Conservation (phyloP, 2,888 invertebrate genomes). For the Myopa tessellatipennis region DNA sequence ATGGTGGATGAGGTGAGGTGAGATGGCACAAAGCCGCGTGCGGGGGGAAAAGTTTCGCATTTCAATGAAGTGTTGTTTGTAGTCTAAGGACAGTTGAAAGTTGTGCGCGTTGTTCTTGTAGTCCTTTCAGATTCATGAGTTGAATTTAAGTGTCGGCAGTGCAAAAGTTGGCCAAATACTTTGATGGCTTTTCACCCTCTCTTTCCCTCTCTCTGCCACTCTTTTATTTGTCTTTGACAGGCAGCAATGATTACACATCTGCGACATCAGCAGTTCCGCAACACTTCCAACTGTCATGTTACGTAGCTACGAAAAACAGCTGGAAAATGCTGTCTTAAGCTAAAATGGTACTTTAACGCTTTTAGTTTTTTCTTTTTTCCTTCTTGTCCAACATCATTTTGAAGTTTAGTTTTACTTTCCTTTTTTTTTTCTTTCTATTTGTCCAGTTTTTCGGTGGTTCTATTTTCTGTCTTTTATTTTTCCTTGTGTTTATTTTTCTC, state of each 20-base stretch:
- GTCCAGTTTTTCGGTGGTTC: background rate
- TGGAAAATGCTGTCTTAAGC: background rate
- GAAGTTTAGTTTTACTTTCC: background rate
- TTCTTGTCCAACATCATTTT: background rate
- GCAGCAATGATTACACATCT: background rate
- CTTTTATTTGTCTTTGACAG: background rate
- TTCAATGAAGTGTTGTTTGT: conserved; percentile 35
- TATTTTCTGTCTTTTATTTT: background rate
- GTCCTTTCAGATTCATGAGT: background rate
- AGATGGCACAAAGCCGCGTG: conserved; percentile 20
- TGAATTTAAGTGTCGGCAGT: background rate
- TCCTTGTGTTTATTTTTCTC: background rate
- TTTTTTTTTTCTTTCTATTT: background rate
- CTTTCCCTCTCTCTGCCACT: background rate
- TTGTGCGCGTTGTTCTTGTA: background rate
- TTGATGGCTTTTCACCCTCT: background rate
- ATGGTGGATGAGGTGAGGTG: background rate
- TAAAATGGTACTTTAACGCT: background rate
- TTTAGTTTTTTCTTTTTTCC: background rate
- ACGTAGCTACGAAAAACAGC: background rate
- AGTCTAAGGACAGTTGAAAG: background rate
- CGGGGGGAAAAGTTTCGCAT: conserved; percentile 30
- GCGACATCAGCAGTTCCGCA: background rate
- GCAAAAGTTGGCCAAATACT: conserved; percentile 18
- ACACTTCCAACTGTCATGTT: background rate